These are phyloP conservation scores for Octonoba sinensis DNA, from an alignment of 2,888 invertebrate genomes.

Conservation along the genomic window DNA sequence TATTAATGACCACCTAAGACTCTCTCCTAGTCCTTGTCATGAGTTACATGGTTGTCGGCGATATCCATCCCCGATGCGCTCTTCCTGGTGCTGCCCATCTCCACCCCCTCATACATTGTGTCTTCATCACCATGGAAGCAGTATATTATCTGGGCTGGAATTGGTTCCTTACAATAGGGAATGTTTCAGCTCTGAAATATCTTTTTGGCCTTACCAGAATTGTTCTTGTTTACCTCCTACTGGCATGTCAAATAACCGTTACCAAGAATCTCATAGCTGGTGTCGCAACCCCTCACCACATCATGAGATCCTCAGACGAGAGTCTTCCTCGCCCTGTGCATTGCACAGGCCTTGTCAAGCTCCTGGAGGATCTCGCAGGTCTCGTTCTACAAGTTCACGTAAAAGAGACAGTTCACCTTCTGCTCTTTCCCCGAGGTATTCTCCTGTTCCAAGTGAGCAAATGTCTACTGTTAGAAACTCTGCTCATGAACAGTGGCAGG, in stretches of 20 bases:
- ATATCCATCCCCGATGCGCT: slow-evolving; percentile 53
- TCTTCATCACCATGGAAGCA: slow-evolving; percentile 32
- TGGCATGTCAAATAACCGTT: slow-evolving; percentile 21
- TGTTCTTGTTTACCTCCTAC: slow-evolving; percentile 41
- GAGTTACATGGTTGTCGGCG: slow-evolving; percentile 40
- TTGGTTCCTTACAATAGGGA: slow-evolving; percentile 36
- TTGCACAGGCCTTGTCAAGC: slow-evolving; percentile 36
- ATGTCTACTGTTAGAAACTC: slow-evolving; percentile 7
- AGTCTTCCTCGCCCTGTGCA: slow-evolving; percentile 47
- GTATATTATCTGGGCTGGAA: slow-evolving; percentile 39
- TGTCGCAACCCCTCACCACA: slow-evolving; percentile 39
- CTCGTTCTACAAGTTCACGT: slow-evolving; percentile 24
- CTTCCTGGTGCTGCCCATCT: slow-evolving; percentile 60
- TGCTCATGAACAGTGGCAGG: slow-evolving; percentile 47
- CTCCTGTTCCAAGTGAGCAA: slow-evolving; percentile 28
- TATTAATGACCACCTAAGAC: slow-evolving; percentile 10
- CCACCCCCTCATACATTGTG: slow-evolving; percentile 33
- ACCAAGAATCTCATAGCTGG: slow-evolving; percentile 34
- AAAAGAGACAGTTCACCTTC: slow-evolving; percentile 41
- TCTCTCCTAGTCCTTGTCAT: slow-evolving; percentile 42
- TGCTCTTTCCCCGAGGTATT: slow-evolving; percentile 37
- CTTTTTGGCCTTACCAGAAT: slow-evolving; percentile 21
- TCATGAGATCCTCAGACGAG: slow-evolving; percentile 33
- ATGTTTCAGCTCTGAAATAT: slow-evolving; percentile 25
- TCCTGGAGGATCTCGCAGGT: slow-evolving; percentile 24